These are phyloP conservation scores for Phocides pigmalion DNA, from an alignment of 1,140 invertebrate species.

Conservation along the genomic window DNA sequence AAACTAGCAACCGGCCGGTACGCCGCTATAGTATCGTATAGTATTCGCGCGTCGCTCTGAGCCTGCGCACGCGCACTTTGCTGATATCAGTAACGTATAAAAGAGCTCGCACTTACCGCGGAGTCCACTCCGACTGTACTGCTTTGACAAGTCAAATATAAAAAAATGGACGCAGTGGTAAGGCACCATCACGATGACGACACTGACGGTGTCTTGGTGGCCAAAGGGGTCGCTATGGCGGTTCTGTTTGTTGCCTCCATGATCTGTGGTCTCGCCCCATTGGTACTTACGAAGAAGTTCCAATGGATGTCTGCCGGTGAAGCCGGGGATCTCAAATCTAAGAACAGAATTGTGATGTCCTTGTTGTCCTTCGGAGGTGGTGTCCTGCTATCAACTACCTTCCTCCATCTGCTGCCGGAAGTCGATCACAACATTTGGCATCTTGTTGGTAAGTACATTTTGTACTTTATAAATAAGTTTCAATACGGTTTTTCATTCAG, in stretches of 20 bases:
- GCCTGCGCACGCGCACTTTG: constrained; percentile 66
- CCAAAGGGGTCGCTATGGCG: constrained; percentile 90
- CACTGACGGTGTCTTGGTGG: constrained; percentile 82
- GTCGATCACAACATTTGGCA: constrained; percentile 87
- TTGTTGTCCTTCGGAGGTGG: constrained; percentile 95
- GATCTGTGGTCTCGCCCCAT: constrained; percentile 88
- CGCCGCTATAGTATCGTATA: constrained; percentile 45
- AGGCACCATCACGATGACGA: constrained; percentile 47
- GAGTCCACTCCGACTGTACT: constrained; percentile 44
- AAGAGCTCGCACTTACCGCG: constrained; percentile 53
- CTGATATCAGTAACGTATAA: constrained; percentile 69
- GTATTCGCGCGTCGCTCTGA: constrained; percentile 63
- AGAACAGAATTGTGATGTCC: constrained; percentile 66
- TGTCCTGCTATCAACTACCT: constrained; percentile 94
- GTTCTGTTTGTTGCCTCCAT: constrained; percentile 89
- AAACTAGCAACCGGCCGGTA: background rate
- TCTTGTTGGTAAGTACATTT: constrained; percentile 77
- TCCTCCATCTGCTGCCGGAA: constrained; percentile 95
- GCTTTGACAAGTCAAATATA: constrained; percentile 26
- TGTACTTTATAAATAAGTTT: background rate
- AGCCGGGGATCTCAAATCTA: constrained; percentile 74
- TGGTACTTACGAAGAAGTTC: constrained; percentile 86
- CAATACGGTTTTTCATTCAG: background rate
- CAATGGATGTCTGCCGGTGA: constrained; percentile 82
- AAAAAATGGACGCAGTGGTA: constrained; percentile 39